These are phyloP conservation scores for Dynastes tityus DNA, from an alignment of 2,888 invertebrate species.

Conservation along the genomic window DNA sequence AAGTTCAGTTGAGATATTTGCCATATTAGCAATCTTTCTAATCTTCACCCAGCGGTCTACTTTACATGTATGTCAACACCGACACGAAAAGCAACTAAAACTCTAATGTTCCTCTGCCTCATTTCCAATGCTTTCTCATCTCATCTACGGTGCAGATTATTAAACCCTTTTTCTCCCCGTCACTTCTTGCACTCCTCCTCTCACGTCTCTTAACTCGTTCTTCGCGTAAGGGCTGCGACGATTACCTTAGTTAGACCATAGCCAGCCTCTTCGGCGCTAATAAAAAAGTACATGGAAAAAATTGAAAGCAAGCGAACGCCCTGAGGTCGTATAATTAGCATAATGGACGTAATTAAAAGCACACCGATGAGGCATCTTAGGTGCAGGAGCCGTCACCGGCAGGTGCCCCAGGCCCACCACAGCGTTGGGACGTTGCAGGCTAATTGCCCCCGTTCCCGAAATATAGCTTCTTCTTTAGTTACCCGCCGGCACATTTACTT, in stretches of 20 bases:
- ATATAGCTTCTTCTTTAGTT: conserved; percentile 54
- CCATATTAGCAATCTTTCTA: no score
- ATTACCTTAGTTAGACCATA: conserved; percentile 32
- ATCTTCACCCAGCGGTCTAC: no score
- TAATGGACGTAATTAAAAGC: conserved; percentile 61
- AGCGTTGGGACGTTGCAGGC: conserved; percentile 48
- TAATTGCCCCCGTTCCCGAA: conserved; percentile 58
- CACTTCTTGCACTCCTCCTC: neutral
- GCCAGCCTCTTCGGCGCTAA: conserved; percentile 39
- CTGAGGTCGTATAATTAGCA: conserved; percentile 61
- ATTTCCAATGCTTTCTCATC: no score
- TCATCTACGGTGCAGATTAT: conserved; percentile 13
- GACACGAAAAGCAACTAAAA: no score
- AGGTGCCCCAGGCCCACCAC: conserved; percentile 57
- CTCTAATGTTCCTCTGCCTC: no score
- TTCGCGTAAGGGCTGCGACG: neutral
- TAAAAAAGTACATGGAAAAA: conserved; percentile 57
- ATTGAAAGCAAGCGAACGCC: conserved; percentile 56
- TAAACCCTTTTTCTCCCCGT: conserved; percentile 8
- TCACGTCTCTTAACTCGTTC: conserved; percentile 5
- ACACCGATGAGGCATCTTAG: conserved; percentile 61
- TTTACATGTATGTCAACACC: no score
- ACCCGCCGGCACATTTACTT: conserved; percentile 55
- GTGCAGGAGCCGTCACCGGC: conserved; percentile 59
- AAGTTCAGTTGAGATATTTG: no score